Evolutionary conservation across 1,140 invertebrate genomes (phyloP), one percentile per base, ranked within the genome.

Genomic region (Saccostrea echinata): DNA sequence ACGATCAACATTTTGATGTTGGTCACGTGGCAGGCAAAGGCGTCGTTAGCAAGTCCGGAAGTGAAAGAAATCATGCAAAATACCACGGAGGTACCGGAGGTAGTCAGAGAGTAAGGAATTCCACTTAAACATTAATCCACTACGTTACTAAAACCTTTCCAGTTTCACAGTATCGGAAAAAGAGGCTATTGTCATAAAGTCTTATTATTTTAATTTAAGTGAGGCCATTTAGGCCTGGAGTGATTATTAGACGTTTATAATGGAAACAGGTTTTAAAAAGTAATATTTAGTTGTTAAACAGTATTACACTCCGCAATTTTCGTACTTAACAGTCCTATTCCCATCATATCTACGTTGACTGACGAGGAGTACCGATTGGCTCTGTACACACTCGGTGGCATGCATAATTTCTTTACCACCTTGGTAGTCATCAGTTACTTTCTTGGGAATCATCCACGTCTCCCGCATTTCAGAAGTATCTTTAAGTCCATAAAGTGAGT

Each of bases 1-100:
- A 92, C 92, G 81, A 95, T 95, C 90, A 95, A 95, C 88, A 92
- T 94, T 35, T 71, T 94, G 12, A 95, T 95, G 94, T 87, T 95
- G 87, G 88, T 93, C 16, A 94, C 94, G 4, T 95, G 94, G 94
- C 89, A 94, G 53, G 94, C 94, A 13, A 92, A 92, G 35, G 92
- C 85, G 18, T 93, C 93, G 0, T 71, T 94, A 21, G 89, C 64
- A 11, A 76, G 68, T 76, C 27, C 68, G 68, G 27, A 16, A 30
- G 91, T 89, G 1, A 89, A 90, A 3, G 90, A 64, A 9, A 55
- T 91, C 52, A 88, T 90, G 71, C 18, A 53, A 3, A 93, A 93
- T 80, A 33, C 86, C 0, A 91, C 91, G 1, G 90, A 35, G 9
- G 91, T 92, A 30, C 91, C 91, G 0, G 24, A 81, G 0, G 55